Percentiles rank a stretch among this genome's conserved stretches.
Evolutionary conservation across 2,113 vertebrate species (phyloP).

Genomic region (Clupea harengus): DNA sequence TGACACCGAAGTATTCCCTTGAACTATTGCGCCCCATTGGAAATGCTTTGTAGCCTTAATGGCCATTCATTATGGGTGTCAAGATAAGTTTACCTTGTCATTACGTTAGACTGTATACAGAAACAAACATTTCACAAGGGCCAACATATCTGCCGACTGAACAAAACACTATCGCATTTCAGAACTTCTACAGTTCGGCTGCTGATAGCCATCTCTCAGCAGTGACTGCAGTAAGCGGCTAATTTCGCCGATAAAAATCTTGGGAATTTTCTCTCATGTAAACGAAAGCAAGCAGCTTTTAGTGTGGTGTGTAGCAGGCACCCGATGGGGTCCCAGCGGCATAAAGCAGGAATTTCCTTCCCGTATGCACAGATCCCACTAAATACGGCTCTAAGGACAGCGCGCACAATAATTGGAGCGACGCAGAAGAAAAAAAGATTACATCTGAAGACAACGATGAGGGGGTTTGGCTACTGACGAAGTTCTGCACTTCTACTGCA

Average conservation of each 20-base stretch:
- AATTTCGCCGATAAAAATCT: conserved; percentile 71
- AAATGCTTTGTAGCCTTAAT: conserved; percentile 71
- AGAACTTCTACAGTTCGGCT: conserved; percentile 54
- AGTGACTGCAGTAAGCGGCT: conserved; percentile 52
- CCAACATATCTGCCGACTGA: conserved; percentile 70
- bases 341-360: conserved; percentile 58
- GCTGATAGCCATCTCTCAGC: conserved; percentile 54
- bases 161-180: conserved; percentile 54
- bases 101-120: conserved; percentile 66
- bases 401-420: conserved; percentile 63
- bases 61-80: conserved; percentile 72
- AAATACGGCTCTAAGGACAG: not conserved
- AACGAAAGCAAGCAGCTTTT: conserved; percentile 52
- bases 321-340: conserved; percentile 48
- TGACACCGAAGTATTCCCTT: conserved; percentile 76
- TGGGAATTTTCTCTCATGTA: conserved; percentile 62
- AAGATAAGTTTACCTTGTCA: conserved; percentile 70
- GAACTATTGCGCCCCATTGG: conserved; percentile 64
- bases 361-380: conserved; percentile 49
- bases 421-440: conserved; percentile 57
- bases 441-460: conserved; percentile 57
- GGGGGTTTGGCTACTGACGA: not conserved
- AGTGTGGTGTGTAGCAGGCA: conserved; percentile 48
- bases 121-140: conserved; percentile 70
- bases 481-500: not conserved